These are phyloP conservation scores for Spilosoma lubricipeda DNA, from an alignment of 2,888 invertebrate species.

Conservation along the genomic window DNA sequence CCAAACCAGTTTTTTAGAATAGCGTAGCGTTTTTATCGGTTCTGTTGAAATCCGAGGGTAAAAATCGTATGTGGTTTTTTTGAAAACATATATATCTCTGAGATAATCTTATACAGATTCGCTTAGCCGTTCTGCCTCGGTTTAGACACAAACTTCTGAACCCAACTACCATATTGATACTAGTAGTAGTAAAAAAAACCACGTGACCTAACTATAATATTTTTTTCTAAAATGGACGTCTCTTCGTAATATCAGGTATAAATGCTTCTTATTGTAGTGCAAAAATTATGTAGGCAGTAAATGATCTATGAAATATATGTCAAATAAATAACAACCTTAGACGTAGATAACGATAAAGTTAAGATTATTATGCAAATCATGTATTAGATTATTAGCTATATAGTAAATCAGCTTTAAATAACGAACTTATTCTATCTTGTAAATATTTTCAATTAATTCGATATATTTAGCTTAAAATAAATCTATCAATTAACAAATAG, in stretches of 20 bases:
- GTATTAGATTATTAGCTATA: background rate
- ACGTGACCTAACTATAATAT: background rate
- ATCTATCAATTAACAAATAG: slow-evolving; percentile 31
- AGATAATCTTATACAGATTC: background rate
- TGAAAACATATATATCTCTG: background rate
- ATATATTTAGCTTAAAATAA: background rate
- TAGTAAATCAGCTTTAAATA: background rate
- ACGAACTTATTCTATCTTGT: background rate
- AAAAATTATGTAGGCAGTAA: background rate
- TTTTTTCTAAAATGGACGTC: background rate
- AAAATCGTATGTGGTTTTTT: background rate
- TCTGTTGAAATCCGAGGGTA: background rate
- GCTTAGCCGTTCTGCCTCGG: too few species aligned
- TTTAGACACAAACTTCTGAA: background rate
- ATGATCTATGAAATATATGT: background rate
- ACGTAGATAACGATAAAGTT: background rate
- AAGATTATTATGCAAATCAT: background rate
- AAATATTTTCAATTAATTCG: background rate
- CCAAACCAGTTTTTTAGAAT: background rate
- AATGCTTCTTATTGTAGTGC: too few species aligned
- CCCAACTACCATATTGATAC: too few species aligned
- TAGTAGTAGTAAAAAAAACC: too few species aligned
- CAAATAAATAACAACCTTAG: background rate
- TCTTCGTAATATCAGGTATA: background rate
- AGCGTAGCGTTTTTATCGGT: background rate